These are phyloP conservation scores for Sisyra terminalis DNA, from an alignment of 2,888 invertebrate species.

Conservation along the genomic window DNA sequence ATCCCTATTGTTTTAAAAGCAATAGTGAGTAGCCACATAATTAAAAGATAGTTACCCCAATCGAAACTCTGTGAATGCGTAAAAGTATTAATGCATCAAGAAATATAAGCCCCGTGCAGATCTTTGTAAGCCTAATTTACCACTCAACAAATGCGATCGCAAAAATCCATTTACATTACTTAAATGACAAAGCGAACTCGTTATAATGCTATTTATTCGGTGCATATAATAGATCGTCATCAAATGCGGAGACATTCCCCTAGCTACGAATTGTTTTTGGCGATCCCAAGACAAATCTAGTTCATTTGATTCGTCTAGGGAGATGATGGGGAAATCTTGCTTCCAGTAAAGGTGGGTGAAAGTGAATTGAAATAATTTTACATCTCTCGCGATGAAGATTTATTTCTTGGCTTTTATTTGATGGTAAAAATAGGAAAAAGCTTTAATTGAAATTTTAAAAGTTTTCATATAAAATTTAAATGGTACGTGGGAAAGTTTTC, in stretches of 20 bases:
- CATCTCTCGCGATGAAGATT: too few relatives aligned
- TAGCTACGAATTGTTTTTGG: constrained; percentile 3
- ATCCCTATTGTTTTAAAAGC: too few relatives aligned
- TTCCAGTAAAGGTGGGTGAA: too few relatives aligned
- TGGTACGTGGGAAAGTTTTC: too few relatives aligned
- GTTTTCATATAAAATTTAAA: too few relatives aligned
- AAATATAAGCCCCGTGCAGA: constrained; percentile 1
- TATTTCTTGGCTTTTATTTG: too few relatives aligned
- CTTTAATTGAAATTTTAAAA: too few relatives aligned
- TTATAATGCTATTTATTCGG: constrained; percentile 3
- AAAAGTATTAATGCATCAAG: not conserved
- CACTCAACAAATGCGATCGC: constrained; percentile 2
- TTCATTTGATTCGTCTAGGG: constrained; percentile 4
- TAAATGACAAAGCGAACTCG: constrained; percentile 3
- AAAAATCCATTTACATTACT: constrained; percentile 5
- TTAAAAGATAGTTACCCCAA: too few relatives aligned
- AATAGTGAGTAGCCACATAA: too few relatives aligned
- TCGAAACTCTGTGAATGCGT: too few relatives aligned
- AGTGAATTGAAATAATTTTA: too few relatives aligned
- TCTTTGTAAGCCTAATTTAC: constrained; percentile 1
- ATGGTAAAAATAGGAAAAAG: too few relatives aligned
- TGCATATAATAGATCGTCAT: constrained; percentile 1
- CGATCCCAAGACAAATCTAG: constrained; percentile 5
- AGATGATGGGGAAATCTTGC: not conserved
- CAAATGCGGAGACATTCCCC: not conserved